Conservation (phyloP, 2,797 vertebrate genomes). For the Myotis vivesi region DNA sequence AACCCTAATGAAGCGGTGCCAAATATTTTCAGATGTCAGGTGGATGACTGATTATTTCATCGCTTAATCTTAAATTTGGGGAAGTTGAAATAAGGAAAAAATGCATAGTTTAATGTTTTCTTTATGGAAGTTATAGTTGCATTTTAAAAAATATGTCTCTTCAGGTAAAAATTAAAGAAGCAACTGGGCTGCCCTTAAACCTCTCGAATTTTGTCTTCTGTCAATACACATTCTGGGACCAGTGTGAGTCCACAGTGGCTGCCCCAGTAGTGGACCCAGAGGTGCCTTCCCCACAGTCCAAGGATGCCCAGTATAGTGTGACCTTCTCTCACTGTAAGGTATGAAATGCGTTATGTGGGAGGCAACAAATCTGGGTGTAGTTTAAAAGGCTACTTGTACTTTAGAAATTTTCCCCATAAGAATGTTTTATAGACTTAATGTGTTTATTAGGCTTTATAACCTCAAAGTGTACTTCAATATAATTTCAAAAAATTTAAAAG, state of each 20-base stretch:
- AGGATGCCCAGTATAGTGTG: slow-evolving; percentile 92
- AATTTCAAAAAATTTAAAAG: background rate
- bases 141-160: slow-evolving; percentile 14
- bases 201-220: slow-evolving; percentile 99
- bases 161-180: slow-evolving; percentile 96
- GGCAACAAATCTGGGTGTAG: fast-evolving
- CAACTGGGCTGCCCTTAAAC: slow-evolving; percentile 94
- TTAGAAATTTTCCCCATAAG: background rate
- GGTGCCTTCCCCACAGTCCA: slow-evolving; percentile 88
- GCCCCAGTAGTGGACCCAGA: slow-evolving; percentile 97
- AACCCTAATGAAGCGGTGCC: background rate
- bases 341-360: background rate
- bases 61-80: slow-evolving; percentile 2
- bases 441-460: background rate
- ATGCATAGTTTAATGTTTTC: background rate
- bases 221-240: slow-evolving; percentile 98
- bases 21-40: background rate
- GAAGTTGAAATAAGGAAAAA: background rate
- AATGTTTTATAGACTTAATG: background rate
- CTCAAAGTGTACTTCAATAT: background rate
- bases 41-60: background rate
- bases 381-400: background rate
- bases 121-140: background rate
- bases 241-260: slow-evolving; percentile 91
- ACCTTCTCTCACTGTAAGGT: slow-evolving; percentile 96